Percentiles rank a stretch among this genome's conserved stretches.
phyloP scores from a whole-genome alignment of 1,140 invertebrate species.

The Panulirus ornatus region DNA sequence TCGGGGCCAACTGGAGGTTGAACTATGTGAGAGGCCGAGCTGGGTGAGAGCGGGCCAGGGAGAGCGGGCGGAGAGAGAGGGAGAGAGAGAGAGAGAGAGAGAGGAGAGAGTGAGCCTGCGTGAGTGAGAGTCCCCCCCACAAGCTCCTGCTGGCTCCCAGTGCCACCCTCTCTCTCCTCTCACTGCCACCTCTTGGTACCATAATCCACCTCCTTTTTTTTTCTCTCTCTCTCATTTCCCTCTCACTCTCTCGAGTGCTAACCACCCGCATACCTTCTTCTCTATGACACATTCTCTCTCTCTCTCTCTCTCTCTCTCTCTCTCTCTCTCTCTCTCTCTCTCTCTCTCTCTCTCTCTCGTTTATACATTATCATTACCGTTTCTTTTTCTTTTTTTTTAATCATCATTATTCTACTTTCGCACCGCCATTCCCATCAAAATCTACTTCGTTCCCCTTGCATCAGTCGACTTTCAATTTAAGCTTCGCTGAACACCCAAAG shows the following conservation, averaged over 20 bases:
- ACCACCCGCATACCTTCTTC: not conserved
- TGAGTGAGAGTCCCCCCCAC: not conserved
- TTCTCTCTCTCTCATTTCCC: not conserved
- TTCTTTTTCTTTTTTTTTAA: too few species aligned
- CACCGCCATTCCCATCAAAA: too few species aligned
- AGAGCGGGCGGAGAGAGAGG: constrained; percentile 12
- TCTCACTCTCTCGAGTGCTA: not conserved
- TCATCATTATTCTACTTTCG: too few species aligned
- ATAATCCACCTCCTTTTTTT: not conserved
- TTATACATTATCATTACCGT: not conserved
- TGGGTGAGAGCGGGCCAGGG: constrained; percentile 42
- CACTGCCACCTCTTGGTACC: not conserved
- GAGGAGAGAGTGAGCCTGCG: constrained; percentile 22
- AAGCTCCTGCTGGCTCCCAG: not conserved
- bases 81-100: constrained; percentile 23
- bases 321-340: constrained; percentile 24
- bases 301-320: constrained; percentile 9
- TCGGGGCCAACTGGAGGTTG: constrained; percentile 54
- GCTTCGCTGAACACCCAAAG: too few species aligned
- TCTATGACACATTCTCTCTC: not conserved
- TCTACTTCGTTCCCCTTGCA: too few species aligned
- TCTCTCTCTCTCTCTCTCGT: constrained; percentile 13
- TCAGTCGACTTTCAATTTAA: too few species aligned
- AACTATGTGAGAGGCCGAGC: constrained; percentile 50
- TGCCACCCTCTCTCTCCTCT: constrained; percentile 1